Evolutionary conservation across 2,113 vertebrate genomes (phyloP), one percentile per base, ranked within the genome.

Genomic region (Addax nasomaculatus): DNA sequence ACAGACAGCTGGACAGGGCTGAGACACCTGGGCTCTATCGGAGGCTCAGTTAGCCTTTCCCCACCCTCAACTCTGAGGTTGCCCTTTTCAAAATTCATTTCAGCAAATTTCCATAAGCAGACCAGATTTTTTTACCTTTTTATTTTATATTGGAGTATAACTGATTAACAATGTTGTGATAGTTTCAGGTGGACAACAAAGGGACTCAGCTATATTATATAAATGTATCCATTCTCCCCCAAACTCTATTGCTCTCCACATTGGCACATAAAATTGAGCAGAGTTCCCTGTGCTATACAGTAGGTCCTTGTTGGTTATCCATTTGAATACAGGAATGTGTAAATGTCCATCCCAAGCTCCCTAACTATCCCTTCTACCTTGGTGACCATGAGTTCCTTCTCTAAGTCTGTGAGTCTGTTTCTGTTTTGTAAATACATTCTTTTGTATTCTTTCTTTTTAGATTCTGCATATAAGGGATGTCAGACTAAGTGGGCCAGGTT

Each of bases 21-120:
- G 2, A 91, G 90, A 64, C 27, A 29, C 21, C 43, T 55, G 30
- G 45, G 4, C 43, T 25, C 10, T 19, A 4, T 27, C 36, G 4
- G 12, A 80, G 29, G 23, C 7, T 29, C 9, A 33, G 27, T 29
- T 39, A 53, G 7, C 49, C 33, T 36, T 57, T 43, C 64, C 67
- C 12, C 11, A 29, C 6, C 10, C 39, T 15, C 7, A 10, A 15
- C 17, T 45, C 29, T 8, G 11, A 19, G 0, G 8, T 16, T 45
- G 36, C 49, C 29, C 4, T 67, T 90, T 84, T 62, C 4, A 25
- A 85, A 90, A 58, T 64, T 43, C 85, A 91, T 55, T 86, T 85
- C 67, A 25, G 19, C 39, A 29, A 89, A 58, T 3, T 67, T 73
- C 30, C 47, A 7, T 47, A 89, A 45, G 15, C 30, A 33, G 23